Evolutionary conservation across 2,888 invertebrate genomes (phyloP).

Genomic region (Cerastis rubricosa): DNA sequence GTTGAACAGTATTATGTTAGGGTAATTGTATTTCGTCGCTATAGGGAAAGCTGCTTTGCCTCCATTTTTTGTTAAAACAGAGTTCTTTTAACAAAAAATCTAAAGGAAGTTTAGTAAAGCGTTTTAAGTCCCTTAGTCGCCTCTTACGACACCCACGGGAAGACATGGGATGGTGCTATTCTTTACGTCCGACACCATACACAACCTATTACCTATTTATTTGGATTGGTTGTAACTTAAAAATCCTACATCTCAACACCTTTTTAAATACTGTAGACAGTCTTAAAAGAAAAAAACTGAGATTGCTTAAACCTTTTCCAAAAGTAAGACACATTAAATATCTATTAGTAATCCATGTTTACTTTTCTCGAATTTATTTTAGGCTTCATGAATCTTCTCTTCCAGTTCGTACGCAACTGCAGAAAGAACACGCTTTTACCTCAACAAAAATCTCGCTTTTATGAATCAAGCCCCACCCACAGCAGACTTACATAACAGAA

Average conservation of each 20-base stretch:
- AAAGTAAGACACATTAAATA: neutral
- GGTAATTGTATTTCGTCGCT: neutral
- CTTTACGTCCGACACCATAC: too few relatives aligned
- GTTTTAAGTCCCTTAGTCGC: too few relatives aligned
- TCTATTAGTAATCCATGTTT: neutral
- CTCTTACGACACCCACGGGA: too few relatives aligned
- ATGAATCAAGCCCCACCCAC: slow-evolving; percentile 59
- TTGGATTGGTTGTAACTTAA: neutral
- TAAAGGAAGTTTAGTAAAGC: neutral
- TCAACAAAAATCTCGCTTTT: slow-evolving; percentile 11
- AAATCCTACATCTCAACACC: neutral
- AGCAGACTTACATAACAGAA: slow-evolving; percentile 50
- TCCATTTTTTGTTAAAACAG: neutral
- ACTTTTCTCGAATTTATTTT: neutral
- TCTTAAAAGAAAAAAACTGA: neutral
- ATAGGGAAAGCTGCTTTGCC: neutral
- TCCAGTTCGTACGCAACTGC: neutral
- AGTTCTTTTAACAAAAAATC: too few relatives aligned
- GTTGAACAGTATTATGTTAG: neutral
- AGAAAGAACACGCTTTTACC: neutral
- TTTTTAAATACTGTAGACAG: neutral
- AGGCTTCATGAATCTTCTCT: neutral
- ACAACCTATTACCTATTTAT: too few relatives aligned
- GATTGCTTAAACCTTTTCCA: neutral
- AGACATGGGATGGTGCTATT: too few relatives aligned